Evolutionary conservation across 2,888 invertebrate genomes (phyloP), one percentile per base, ranked within the genome.

Genomic region (Drosophila sordidula): DNA sequence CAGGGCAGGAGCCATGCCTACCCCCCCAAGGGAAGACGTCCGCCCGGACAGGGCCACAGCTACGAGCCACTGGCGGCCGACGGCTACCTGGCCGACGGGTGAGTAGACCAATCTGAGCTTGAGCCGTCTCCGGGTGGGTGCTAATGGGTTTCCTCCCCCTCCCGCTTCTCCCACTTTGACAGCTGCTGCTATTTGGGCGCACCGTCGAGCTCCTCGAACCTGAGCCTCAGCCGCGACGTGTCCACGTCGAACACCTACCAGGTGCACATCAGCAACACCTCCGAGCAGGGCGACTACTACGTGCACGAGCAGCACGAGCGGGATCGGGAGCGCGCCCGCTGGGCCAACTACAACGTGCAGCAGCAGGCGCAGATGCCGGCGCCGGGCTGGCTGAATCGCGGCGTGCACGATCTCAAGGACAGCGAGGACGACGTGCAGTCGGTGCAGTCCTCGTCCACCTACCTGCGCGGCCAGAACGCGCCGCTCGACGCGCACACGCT

Each of bases 401-500:
- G 94, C 0, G 78, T 93, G n/a, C 93, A 93, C 70, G 92, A 93
- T 50, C 90, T 93, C 2, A 93, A 93, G 56, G 93, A 94, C 61
- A 92, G 93, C 91, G 87, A 93, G 91, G 87, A 92, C 42, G 92
- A 92, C 61, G 75, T 76, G 0, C 90, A 91, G 38, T 92, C 92
- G 0, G 57, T 91, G 65, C 91, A 90, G 75, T 93, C 90, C 54
- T 95, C 95, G 42, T 95, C 96, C 41, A 95, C 95, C 46, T 96
- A 95, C 92, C 92, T 97, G 46, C 94, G 97, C 75, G 98, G 98
- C 8, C 98, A 98, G 93, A 97, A 97, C 92, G 95, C 95, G 14
- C 96, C 96, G 0, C 91, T 97, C 59, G 97, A 98, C 90, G 95
- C 96, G 1, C 94, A 95, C 75, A 95, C 96, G 56, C 93, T 96